Conservation (phyloP, 2,888 invertebrate species). For the Timema cristinae region DNA sequence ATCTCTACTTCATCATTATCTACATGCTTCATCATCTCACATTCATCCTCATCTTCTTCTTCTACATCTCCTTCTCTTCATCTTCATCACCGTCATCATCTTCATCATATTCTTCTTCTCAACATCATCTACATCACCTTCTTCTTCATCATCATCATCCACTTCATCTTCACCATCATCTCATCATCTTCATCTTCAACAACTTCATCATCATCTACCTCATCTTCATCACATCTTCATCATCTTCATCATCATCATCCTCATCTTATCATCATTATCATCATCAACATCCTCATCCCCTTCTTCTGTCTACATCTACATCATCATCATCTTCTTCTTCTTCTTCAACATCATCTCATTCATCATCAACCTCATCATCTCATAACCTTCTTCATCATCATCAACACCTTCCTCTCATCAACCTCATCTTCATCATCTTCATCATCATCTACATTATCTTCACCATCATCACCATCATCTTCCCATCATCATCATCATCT, state of each 20-base stretch:
- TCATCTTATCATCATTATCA: conserved; percentile 18
- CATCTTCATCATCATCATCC: conserved; percentile 1
- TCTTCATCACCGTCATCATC: conserved; percentile 19
- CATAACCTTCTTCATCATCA: neutral
- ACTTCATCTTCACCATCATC: neutral
- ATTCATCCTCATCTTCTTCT: conserved; percentile 15
- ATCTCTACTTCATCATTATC: conserved; percentile 6
- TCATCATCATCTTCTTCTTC: neutral
- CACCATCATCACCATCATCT: conserved; percentile 1
- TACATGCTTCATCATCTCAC: conserved; percentile 20
- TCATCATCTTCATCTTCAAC: neutral
- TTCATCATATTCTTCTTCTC: neutral
- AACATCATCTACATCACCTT: conserved; percentile 6
- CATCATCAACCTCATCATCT: conserved; percentile 3
- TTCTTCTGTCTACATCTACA: neutral
- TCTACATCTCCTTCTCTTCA: conserved; percentile 13
- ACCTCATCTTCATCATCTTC: neutral
- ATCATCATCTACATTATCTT: neutral
- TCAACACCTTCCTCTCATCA: conserved; percentile 6
- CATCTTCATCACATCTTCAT: conserved; percentile 1
- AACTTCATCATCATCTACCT: neutral
- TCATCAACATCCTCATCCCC: conserved; percentile 19
- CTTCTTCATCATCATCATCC: neutral
- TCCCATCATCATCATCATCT: neutral
- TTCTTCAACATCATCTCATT: neutral